Evolutionary conservation across 2,888 invertebrate genomes (phyloP).

Genomic region (Lithophane leautieri): DNA sequence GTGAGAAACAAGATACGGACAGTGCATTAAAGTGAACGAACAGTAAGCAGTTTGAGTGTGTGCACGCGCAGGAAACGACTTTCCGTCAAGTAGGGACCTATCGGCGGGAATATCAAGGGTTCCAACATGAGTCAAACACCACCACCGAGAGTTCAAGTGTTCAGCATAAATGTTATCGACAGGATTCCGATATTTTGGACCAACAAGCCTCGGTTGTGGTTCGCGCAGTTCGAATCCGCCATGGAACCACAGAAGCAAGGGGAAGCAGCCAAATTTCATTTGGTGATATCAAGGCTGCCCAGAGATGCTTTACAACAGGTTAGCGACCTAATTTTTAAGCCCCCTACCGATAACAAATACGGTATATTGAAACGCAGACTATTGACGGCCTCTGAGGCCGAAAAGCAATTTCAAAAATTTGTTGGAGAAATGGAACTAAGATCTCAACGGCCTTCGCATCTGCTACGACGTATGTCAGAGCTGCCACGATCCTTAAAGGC

Average conservation of each 20-base stretch:
- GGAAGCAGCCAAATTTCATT: not conserved
- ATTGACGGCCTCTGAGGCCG: not conserved
- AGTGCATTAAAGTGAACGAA: too few species aligned
- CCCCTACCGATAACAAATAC: not conserved
- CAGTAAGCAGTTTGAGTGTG: not conserved
- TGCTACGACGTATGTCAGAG: not conserved
- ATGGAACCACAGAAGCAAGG: not conserved
- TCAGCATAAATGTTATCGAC: not conserved
- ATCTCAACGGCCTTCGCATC: not conserved
- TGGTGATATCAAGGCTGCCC: not conserved
- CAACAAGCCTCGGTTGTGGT: constrained; percentile 3
- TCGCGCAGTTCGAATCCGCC: not conserved
- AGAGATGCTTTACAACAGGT: not conserved
- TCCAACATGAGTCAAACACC: not conserved
- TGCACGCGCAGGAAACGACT: not conserved
- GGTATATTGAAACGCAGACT: not conserved
- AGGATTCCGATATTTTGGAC: not conserved
- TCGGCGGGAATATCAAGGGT: not conserved
- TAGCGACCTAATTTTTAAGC: not conserved
- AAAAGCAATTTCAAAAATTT: not conserved
- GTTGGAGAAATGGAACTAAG: not conserved
- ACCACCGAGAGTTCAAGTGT: not conserved
- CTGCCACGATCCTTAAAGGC: not conserved
- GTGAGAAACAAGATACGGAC: too few species aligned
- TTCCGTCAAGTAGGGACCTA: not conserved